Conservation (phyloP, 1,140 invertebrate species). For the Drosophila athabasca region DNA sequence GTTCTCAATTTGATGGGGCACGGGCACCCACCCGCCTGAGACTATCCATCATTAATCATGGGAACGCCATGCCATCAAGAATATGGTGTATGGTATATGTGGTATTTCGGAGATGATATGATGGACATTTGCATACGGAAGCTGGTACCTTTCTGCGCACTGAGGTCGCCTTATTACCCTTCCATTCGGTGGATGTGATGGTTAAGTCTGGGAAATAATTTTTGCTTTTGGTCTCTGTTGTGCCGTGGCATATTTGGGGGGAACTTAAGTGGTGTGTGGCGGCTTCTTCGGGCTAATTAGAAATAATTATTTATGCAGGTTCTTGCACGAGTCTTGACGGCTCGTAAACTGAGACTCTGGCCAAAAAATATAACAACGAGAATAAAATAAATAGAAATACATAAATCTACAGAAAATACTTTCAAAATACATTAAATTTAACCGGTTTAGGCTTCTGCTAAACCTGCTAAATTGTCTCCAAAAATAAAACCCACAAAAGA, state of each 20-base stretch:
- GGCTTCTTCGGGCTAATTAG: constrained; percentile 35
- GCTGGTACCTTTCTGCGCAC: constrained; percentile 36
- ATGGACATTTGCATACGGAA: constrained; percentile 74
- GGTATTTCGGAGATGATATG: not conserved
- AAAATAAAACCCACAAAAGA: constrained; percentile 21
- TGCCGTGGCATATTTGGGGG: constrained; percentile 27
- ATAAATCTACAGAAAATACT: constrained; percentile 67
- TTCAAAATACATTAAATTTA: constrained; percentile 70
- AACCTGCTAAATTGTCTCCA: constrained; percentile 50
- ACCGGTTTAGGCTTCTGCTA: constrained; percentile 61
- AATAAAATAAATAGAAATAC: constrained; percentile 42
- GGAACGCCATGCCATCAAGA: constrained; percentile 5
- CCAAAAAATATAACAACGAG: constrained; percentile 11
- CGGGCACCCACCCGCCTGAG: not conserved
- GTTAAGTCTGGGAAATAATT: constrained; percentile 21
- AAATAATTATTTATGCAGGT: constrained; percentile 49
- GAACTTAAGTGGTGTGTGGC: constrained; percentile 17
- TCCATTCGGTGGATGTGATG: not conserved
- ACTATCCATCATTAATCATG: constrained; percentile 66
- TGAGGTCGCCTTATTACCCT: constrained; percentile 14
- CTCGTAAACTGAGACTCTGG: constrained; percentile 42
- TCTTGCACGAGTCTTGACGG: constrained; percentile 49
- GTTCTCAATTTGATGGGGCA: constrained; percentile 60
- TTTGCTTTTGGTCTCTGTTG: constrained; percentile 18
- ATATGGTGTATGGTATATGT: no score